These are phyloP conservation scores for Squalus acanthias DNA, from an alignment of 2,797 vertebrate genomes.

Conservation along the genomic window DNA sequence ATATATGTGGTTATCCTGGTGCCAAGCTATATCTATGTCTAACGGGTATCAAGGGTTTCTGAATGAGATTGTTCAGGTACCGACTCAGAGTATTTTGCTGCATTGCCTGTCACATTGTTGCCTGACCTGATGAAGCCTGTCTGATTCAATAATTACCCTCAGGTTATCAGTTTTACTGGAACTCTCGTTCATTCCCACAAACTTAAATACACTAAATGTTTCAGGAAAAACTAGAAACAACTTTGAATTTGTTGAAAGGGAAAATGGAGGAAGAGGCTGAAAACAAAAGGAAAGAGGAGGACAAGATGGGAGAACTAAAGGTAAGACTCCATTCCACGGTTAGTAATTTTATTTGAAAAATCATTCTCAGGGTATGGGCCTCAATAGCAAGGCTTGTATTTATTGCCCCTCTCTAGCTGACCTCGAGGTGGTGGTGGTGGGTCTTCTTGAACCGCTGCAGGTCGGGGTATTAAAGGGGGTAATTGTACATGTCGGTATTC, in stretches of 20 bases:
- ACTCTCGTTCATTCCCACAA: neutral
- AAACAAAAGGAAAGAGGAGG: neutral
- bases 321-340: neutral
- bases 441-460: neutral
- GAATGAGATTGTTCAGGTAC: neutral
- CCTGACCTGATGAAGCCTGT: neutral
- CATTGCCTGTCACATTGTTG: neutral
- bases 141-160: neutral
- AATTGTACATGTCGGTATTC: too few relatives aligned
- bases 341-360: neutral
- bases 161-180: neutral
- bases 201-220: neutral
- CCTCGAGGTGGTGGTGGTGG: neutral
- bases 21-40: neutral
- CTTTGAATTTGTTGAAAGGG: neutral
- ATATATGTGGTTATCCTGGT: neutral
- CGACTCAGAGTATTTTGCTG: neutral
- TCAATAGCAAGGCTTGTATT: neutral
- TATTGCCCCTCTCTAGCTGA: neutral
- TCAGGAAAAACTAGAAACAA: neutral
- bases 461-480: neutral
- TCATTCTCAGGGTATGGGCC: neutral
- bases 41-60: neutral
- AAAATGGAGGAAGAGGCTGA: neutral
- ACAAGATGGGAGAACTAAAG: neutral